Evolutionary conservation across 2,113 vertebrate genomes (phyloP).

Genomic region (Mus pahari): DNA sequence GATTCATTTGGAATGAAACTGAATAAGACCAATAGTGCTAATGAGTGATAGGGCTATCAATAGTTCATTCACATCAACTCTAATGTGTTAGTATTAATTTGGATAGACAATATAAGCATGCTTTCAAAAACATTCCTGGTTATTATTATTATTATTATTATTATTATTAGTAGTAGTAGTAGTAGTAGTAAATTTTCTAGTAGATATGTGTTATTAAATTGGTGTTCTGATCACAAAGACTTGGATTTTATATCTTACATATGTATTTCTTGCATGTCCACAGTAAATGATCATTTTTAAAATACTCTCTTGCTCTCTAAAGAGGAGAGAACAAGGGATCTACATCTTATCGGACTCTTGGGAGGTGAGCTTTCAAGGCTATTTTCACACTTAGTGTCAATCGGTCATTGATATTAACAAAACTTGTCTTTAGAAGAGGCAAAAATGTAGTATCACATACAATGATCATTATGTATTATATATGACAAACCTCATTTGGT

Average conservation of each 20-base stretch:
- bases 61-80: neutral
- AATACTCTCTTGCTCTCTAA: conserved; percentile 19
- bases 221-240: neutral
- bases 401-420: neutral
- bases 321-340: neutral
- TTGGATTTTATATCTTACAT: neutral
- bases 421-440: neutral
- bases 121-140: neutral
- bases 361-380: neutral
- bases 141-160: too few relatives aligned
- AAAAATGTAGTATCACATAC: neutral
- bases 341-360: neutral
- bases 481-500: neutral
- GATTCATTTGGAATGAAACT: conserved; percentile 49
- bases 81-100: conserved; percentile 17
- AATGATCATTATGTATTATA: neutral
- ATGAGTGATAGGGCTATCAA: neutral
- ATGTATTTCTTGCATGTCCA: neutral
- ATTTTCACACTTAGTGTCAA: neutral
- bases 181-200: conserved; percentile 7
- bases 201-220: neutral
- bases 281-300: neutral
- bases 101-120: neutral
- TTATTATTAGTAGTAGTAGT: neutral
- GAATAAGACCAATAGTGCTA: neutral